These are phyloP conservation scores for Chascanopsetta lugubris DNA, from an alignment of 2,113 vertebrate species.

Conservation along the genomic window DNA sequence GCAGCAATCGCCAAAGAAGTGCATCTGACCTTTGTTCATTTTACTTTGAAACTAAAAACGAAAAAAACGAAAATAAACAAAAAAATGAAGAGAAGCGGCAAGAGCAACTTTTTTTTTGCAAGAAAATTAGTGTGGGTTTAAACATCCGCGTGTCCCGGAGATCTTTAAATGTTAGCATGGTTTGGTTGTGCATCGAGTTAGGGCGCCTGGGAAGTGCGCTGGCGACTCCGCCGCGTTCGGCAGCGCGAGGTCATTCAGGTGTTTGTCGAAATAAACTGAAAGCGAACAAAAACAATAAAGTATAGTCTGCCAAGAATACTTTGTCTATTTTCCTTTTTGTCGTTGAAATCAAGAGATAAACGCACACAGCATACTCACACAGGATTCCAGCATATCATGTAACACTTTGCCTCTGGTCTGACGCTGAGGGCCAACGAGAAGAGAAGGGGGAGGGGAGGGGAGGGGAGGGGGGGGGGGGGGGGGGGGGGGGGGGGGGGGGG, in stretches of 20 bases:
- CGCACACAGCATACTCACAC: constrained; percentile 45
- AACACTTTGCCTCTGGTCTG: constrained; percentile 45
- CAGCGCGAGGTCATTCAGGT: constrained; percentile 50
- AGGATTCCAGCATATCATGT: constrained; percentile 62
- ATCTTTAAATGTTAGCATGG: constrained; percentile 42
- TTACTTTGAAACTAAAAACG: constrained; percentile 21
- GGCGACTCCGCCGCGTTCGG: constrained; percentile 41
- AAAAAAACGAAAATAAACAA: constrained; percentile 14
- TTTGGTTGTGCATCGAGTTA: constrained; percentile 47
- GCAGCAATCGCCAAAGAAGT: constrained; percentile 66
- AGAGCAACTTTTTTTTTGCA: constrained; percentile 36
- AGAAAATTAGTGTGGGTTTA: constrained; percentile 42
- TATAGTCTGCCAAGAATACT: constrained; percentile 63
- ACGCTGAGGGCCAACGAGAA: constrained; percentile 18
- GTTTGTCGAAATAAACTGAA: constrained; percentile 56
- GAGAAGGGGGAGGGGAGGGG: no score
- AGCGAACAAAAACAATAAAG: constrained; percentile 56
- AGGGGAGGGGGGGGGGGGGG: no score
- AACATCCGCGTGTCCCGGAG: constrained; percentile 22
- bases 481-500: no score
- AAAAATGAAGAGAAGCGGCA: constrained; percentile 25
- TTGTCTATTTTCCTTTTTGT: constrained; percentile 46
- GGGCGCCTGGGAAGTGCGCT: constrained; percentile 55
- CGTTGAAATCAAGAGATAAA: constrained; percentile 23
- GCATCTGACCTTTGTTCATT: constrained; percentile 70